A percentile compares a stretch with the other conserved stretches of the same genome.
These are phyloP conservation scores for Meriones unguiculatus DNA, from an alignment of 2,113 vertebrate genomes.

Conservation along the genomic window DNA sequence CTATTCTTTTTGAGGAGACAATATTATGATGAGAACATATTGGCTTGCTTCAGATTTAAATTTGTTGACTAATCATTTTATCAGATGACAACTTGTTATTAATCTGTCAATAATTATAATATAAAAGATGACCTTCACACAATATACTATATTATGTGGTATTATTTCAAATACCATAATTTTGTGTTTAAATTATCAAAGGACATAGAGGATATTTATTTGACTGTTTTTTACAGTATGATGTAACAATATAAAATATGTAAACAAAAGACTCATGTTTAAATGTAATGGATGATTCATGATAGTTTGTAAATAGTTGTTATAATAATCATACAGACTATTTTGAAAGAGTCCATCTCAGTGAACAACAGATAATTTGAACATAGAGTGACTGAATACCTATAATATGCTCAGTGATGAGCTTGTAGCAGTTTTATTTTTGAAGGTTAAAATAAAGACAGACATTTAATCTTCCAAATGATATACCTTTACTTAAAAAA, in stretches of 20 bases:
- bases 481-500: not conserved
- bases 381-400: not conserved
- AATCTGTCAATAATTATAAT: not conserved
- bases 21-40: slow-evolving; percentile 26
- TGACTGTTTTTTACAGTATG: slow-evolving; percentile 26
- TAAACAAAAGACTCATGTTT: not conserved
- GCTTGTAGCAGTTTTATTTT: not conserved
- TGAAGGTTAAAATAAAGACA: not conserved
- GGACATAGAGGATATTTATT: not conserved
- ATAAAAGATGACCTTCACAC: not conserved
- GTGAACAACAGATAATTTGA: slow-evolving; percentile 12
- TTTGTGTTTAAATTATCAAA: slow-evolving; percentile 13
- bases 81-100: not conserved
- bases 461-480: not conserved
- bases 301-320: not conserved
- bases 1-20: not conserved
- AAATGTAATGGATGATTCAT: not conserved
- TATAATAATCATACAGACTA: slow-evolving; percentile 1
- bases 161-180: slow-evolving; percentile 38
- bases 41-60: slow-evolving; percentile 19
- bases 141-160: slow-evolving; percentile 8
- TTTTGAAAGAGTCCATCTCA: not conserved
- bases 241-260: not conserved
- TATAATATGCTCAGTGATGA: not conserved
- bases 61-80: not conserved